Evolutionary conservation across 2,888 invertebrate species (phyloP), one percentile per base, ranked within the genome.

Genomic region (Conops quadrifasciatus): DNA sequence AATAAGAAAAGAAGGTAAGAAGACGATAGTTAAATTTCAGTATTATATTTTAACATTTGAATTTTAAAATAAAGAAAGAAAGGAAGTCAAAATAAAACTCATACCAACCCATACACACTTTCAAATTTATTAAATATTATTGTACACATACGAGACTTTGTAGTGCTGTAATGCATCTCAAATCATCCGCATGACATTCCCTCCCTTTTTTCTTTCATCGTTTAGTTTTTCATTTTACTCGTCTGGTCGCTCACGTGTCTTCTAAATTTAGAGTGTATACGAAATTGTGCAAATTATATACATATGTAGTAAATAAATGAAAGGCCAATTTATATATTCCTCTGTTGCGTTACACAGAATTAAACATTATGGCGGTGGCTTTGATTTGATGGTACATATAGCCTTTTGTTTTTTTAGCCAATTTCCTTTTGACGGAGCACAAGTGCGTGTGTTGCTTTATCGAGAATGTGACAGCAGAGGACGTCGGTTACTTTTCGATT

Each of bases 401-500:
- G n/a, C 16, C 15, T 16, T 49, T 16, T 49, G 45, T 21, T 21
- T 47, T 80, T 79, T 13, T 76, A 86, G 86, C 76, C 84, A 85
- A 77, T 89, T 89, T 84, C 89, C 90, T 78, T 91, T 92, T 87
- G 89, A 89, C 80, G 88, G 89, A 76, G 88, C 89, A 77, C 92
- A 93, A 88, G 91, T 96, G 73, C 89, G 95, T 78, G 89, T 96
- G 79, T 88, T 96, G 81, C 88, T 96, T 76, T 95, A 93, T 87
- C 90, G 92, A 82, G 96, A 96, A 88, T 94, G 94, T 84, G 95
- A 95, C 82, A 91, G 91, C 86, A 89, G 91, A 73, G 94, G 94
- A 30, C 88, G 94, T 73, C 92, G 92, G 78, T 87, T 96, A 49
- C 88, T 96, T 68, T 96, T 94, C 83, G 96, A 96, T 85, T 95